Conservation (phyloP, 2,113 vertebrate species). For the Myodes glareolus region DNA sequence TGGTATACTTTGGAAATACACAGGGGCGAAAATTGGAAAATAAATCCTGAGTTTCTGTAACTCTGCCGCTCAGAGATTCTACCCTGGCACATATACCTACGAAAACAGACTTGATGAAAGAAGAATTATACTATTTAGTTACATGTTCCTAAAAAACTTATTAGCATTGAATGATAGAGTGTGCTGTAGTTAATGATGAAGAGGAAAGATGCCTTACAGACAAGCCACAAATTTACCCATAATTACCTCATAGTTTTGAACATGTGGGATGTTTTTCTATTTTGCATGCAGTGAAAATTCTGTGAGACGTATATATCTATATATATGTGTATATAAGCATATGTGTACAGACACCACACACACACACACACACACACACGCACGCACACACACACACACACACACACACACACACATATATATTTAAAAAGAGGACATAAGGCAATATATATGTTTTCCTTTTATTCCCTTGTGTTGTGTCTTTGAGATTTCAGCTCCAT, state of each 20-base stretch:
- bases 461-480: accelerated
- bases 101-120: neutral
- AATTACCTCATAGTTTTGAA: neutral
- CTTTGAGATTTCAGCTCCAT: too few species aligned
- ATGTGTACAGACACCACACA: too few species aligned
- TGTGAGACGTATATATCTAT: neutral
- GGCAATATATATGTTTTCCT: neutral
- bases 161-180: neutral
- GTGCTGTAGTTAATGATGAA: neutral
- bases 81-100: too few species aligned
- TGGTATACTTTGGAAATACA: neutral
- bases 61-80: neutral
- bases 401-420: too few species aligned
- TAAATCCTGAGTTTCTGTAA: neutral
- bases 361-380: too few species aligned
- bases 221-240: neutral
- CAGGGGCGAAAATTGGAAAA: neutral
- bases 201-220: neutral
- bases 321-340: too few species aligned
- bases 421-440: neutral
- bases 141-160: neutral
- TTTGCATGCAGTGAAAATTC: neutral
- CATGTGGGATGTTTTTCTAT: neutral
- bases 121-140: neutral
- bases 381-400: too few species aligned